Percentiles rank a stretch among this genome's conserved stretches.
Conservation (phyloP, 2,113 vertebrate species). For the Austrofundulus limnaeus region DNA sequence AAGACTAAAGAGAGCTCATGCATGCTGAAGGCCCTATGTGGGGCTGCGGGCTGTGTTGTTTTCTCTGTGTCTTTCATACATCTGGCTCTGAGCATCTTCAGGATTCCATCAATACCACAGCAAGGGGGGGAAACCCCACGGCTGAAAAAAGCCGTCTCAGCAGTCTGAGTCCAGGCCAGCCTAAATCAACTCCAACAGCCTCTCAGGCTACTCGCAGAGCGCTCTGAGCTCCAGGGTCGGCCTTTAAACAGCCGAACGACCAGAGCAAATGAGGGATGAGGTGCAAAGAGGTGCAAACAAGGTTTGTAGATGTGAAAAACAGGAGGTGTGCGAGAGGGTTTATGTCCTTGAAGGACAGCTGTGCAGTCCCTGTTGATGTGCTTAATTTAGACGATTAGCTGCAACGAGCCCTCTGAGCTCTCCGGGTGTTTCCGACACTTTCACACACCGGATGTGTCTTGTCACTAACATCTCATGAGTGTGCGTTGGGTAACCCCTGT, state of each 20-base stretch:
- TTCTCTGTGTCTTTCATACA: conserved; percentile 51
- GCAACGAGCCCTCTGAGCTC: conserved; percentile 73
- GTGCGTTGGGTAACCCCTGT: conserved; percentile 32
- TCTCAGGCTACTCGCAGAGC: conserved; percentile 43
- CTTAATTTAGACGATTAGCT: conserved; percentile 73
- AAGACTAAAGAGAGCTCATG: conserved; percentile 24
- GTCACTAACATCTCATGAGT: conserved; percentile 35
- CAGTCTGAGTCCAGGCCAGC: conserved; percentile 47
- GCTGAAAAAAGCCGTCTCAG: conserved; percentile 65
- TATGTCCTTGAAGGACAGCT: conserved; percentile 41
- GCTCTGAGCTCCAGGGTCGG: conserved; percentile 37
- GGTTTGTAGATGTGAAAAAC: conserved; percentile 37
- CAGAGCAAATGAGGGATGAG: conserved; percentile 46
- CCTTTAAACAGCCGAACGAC: conserved; percentile 34
- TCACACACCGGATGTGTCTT: conserved; percentile 69
- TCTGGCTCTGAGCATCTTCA: conserved; percentile 66
- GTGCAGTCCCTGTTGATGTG: conserved; percentile 66
- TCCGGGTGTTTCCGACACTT: conserved; percentile 71
- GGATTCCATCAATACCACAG: conserved; percentile 70
- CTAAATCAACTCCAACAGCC: conserved; percentile 48
- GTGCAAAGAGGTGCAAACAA: conserved; percentile 41
- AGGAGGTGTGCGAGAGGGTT: conserved; percentile 10
- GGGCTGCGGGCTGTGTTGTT: conserved; percentile 17
- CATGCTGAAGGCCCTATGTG: conserved; percentile 20
- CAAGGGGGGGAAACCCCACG: conserved; percentile 61